phyloP scores from a whole-genome alignment of 2,888 invertebrate species.

The Diarsia dahlii region DNA sequence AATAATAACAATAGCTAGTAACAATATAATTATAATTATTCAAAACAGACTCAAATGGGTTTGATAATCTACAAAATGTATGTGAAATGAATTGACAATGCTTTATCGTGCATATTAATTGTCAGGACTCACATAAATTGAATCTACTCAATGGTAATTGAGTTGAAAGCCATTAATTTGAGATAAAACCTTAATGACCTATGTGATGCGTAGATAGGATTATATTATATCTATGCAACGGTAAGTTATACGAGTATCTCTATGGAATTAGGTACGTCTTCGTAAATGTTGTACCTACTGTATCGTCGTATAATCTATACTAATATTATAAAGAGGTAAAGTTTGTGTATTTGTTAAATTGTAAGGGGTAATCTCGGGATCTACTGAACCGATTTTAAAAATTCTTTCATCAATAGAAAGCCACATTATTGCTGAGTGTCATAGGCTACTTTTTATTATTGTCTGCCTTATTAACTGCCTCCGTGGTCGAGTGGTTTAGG shows the following conservation, averaged over 20 bases:
- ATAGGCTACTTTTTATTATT: no score
- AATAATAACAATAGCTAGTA: no score
- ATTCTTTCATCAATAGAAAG: no score
- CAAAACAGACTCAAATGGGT: constrained; percentile 21
- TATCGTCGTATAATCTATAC: no score
- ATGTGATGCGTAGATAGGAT: background rate
- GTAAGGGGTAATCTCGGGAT: no score
- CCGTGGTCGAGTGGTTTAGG: no score
- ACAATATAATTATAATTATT: constrained; percentile 23
- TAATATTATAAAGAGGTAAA: no score
- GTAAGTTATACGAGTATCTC: background rate
- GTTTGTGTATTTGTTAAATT: no score
- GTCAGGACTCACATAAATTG: constrained; percentile 28
- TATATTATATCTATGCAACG: background rate
- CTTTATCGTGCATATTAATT: constrained; percentile 54
- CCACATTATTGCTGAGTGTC: no score
- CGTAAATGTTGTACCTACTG: no score
- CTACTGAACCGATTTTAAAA: no score
- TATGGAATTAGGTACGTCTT: background rate
- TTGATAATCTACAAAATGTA: constrained; percentile 45
- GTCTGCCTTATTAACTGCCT: no score
- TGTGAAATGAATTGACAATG: constrained; percentile 49
- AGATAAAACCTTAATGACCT: constrained; percentile 48
- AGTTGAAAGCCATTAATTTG: constrained; percentile 25
- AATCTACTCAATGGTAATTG: constrained; percentile 40